Evolutionary conservation across 1,140 invertebrate genomes (phyloP).

Genomic region (Oppia nitens): DNA sequence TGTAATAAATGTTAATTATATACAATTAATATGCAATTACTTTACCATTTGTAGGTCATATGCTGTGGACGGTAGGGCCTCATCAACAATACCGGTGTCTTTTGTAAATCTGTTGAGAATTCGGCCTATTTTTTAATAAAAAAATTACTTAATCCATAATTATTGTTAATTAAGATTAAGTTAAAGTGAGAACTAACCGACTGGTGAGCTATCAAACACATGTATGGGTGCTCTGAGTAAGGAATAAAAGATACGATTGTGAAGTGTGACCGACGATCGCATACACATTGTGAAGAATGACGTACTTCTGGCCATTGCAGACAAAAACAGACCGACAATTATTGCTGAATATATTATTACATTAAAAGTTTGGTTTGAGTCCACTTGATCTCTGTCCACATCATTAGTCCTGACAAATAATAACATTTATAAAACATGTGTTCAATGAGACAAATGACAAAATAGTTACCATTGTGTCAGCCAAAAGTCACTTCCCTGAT

Average conservation of each 20-base stretch:
- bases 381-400: background rate
- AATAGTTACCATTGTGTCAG: constrained; percentile 5
- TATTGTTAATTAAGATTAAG: too few relatives aligned
- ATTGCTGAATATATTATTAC: constrained; percentile 26
- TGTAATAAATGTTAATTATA: constrained; percentile 45
- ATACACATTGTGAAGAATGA: constrained; percentile 60
- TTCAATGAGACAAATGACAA: background rate
- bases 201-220: constrained; percentile 71
- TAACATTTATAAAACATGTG: too few relatives aligned
- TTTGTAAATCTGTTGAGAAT: constrained; percentile 22
- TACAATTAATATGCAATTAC: constrained; percentile 15
- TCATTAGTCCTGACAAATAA: background rate
- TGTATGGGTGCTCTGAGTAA: constrained; percentile 60
- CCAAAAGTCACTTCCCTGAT: constrained; percentile 3
- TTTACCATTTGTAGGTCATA: constrained; percentile 61
- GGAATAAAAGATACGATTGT: constrained; percentile 62
- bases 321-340: constrained; percentile 26
- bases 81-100: constrained; percentile 22
- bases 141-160: constrained; percentile 14
- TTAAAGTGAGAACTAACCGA: too few relatives aligned
- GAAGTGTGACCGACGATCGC: constrained; percentile 52
- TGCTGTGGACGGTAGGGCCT: constrained; percentile 44
- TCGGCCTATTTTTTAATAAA: too few relatives aligned
- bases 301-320: constrained; percentile 38
- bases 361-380: constrained; percentile 9